Percentiles rank a stretch among this genome's conserved stretches.
Evolutionary conservation across 1,140 invertebrate genomes (phyloP).

Genomic region (Drosophila hydei): DNA sequence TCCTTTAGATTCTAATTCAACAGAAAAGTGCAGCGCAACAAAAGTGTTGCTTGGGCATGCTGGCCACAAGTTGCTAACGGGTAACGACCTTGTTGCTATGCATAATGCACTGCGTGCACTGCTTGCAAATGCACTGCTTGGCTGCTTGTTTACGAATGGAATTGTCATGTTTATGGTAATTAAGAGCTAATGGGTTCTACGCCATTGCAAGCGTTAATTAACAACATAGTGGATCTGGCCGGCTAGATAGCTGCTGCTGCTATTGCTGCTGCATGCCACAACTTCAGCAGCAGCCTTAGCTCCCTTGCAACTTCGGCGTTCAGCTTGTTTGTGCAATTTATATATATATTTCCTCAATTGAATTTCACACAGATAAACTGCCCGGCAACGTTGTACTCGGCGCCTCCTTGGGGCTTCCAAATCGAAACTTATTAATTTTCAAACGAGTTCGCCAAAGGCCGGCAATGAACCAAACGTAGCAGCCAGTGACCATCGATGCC

Average conservation of each 20-base stretch:
- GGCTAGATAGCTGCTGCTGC: slow-evolving; percentile 1
- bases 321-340: slow-evolving; percentile 8
- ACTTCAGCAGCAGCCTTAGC: slow-evolving; percentile 16
- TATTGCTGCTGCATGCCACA: slow-evolving; percentile 36
- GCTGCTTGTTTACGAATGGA: slow-evolving; percentile 51
- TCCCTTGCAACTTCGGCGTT: neutral
- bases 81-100: neutral
- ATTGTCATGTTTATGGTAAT: slow-evolving; percentile 82
- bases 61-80: slow-evolving; percentile 1
- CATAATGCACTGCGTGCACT: slow-evolving; percentile 11
- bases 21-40: neutral
- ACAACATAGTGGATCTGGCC: slow-evolving; percentile 55
- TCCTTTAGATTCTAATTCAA: neutral
- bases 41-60: slow-evolving; percentile 6
- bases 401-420: slow-evolving; percentile 44
- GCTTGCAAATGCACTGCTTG: slow-evolving; percentile 22
- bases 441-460: slow-evolving; percentile 71
- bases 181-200: slow-evolving; percentile 79
- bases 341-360: slow-evolving; percentile 67
- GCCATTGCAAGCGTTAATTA: slow-evolving; percentile 78
- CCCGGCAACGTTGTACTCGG: slow-evolving; percentile 29
- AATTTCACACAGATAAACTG: slow-evolving; percentile 54
- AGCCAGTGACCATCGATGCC: slow-evolving; percentile 6
- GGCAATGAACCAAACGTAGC: slow-evolving; percentile 7
- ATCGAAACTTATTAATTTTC: slow-evolving; percentile 78